Conservation (phyloP, 1,140 invertebrate species). For the Daktulosphaira vitifoliae region DNA sequence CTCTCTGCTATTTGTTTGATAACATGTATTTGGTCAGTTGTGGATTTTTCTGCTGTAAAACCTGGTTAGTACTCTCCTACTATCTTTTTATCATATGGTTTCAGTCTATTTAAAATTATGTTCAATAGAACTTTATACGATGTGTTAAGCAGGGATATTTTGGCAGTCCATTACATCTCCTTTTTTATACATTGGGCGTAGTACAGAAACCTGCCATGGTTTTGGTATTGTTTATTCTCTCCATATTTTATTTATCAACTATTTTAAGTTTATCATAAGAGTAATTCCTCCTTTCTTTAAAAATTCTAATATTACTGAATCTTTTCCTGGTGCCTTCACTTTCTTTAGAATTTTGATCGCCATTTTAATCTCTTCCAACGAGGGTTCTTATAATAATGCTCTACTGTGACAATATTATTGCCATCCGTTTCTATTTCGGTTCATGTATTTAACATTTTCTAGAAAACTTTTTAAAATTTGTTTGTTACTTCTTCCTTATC, state of each 20-base stretch:
- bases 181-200: slow-evolving; percentile 6
- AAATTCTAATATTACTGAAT: neutral
- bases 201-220: neutral
- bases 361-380: too few species aligned
- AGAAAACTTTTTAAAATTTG: neutral
- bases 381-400: too few species aligned
- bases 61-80: neutral
- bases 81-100: neutral
- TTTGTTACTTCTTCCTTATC: neutral
- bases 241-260: neutral
- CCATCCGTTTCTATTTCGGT: neutral
- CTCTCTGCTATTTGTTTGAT: neutral
- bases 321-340: neutral
- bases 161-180: neutral
- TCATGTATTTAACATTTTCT: neutral
- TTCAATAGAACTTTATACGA: neutral
- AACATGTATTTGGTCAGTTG: neutral
- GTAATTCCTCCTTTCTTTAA: neutral
- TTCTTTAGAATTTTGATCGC: neutral
- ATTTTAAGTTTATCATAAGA: neutral
- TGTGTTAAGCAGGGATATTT: neutral
- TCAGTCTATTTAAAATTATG: slow-evolving; percentile 7
- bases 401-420: too few species aligned
- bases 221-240: neutral
- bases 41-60: neutral